Evolutionary conservation across 1,140 invertebrate genomes (phyloP), one percentile per base, ranked within the genome.

Genomic region (Drosophila takahashii): DNA sequence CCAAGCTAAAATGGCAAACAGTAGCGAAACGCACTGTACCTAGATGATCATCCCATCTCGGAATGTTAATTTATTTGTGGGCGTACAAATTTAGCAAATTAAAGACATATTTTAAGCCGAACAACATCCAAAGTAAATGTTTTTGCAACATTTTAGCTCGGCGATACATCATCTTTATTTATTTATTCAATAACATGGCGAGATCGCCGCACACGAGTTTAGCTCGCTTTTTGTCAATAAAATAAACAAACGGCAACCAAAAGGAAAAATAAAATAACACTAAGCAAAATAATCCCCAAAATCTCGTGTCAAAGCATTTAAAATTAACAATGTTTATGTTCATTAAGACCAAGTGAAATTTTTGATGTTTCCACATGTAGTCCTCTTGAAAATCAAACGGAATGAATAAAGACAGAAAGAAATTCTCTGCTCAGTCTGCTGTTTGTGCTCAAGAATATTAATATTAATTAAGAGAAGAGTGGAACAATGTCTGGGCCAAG

Each of bases 351-450:
- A 37, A 60, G 37, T 58, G 60, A 81, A 75, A 61, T 69, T 66
- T 48, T 36, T 26, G 34, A 59, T 41, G 16, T 41, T 59, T 56
- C 53, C 54, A 59, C 70, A 39, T 51, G 54, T 80, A 37, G 50
- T 65, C 69, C 58, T 78, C 69, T 81, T 77, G 54, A 66, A 77
- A 70, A 61, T 72, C 52, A 59, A 78, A 48, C 41, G 44, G 67
- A 59, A 69, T 52, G 45, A 29, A 42, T 41, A 18, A 41, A 50
- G 15, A 29, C 39, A 34, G 44, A 50, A 16, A 15, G 13, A 36
- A 3, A 32, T 50, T 54, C 29, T 18, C 18, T 42, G 22, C 26
- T 52, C 29, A 32, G 53, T 69, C 71, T 70, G 53, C 22, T 62
- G 41, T 69, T 50, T 41, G 56, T 64, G 54, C 26, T 60, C 42